These are phyloP conservation scores for Synergus itoensis DNA, from an alignment of 2,888 invertebrate genomes.

Conservation along the genomic window DNA sequence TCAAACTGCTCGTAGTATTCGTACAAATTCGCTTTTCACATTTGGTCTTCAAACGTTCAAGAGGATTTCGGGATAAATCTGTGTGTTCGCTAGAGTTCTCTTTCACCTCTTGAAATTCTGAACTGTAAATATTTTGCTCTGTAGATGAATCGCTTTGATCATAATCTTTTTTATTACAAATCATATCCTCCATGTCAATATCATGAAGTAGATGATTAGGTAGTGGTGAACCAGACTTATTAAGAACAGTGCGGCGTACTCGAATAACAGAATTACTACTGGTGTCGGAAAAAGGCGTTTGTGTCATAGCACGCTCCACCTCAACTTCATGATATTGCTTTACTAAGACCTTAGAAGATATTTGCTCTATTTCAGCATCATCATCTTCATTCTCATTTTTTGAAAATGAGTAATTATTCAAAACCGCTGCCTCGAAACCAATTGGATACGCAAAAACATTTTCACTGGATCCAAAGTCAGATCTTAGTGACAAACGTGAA, in stretches of 20 bases:
- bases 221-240: conserved; percentile 75
- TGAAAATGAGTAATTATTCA: conserved; percentile 60
- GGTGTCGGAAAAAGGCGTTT: conserved; percentile 68
- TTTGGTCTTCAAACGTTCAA: background rate
- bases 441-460: conserved; percentile 68
- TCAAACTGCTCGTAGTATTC: background rate
- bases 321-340: conserved; percentile 68
- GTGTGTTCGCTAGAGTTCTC: conserved; percentile 28
- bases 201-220: conserved; percentile 68
- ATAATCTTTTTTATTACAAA: background rate
- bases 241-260: conserved; percentile 70
- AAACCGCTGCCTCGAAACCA: conserved; percentile 64
- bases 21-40: background rate
- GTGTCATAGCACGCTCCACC: conserved; percentile 62
- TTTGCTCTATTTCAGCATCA: conserved; percentile 76
- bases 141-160: conserved; percentile 45
- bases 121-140: conserved; percentile 22
- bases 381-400: conserved; percentile 74
- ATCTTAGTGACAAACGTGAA: conserved; percentile 65
- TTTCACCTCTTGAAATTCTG: background rate
- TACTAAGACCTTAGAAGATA: conserved; percentile 68
- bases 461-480: conserved; percentile 70
- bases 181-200: conserved; percentile 62
- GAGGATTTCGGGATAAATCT: conserved; percentile 8
- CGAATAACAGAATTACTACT: conserved; percentile 70